Conservation (phyloP, 2,888 invertebrate species). For the Agriotes lineatus region DNA sequence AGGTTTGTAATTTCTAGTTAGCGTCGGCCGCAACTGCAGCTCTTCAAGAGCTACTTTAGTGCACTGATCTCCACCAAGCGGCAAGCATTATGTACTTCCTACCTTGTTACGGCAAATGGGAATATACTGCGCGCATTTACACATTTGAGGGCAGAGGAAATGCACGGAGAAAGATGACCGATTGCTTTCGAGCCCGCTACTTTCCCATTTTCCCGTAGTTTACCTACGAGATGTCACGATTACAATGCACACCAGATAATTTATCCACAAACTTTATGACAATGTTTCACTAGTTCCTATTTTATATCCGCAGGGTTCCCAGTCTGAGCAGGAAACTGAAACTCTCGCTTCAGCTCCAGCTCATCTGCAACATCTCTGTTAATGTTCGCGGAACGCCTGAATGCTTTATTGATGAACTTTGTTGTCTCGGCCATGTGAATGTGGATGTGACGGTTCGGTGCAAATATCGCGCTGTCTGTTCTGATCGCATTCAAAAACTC, state of each 20-base stretch:
- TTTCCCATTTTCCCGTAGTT: constrained; percentile 1
- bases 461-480: constrained; percentile 29
- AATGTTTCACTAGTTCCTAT: constrained; percentile 37
- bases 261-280: constrained; percentile 38
- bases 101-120: constrained; percentile 22
- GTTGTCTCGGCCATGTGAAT: constrained; percentile 29
- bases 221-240: constrained; percentile 4
- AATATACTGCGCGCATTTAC: constrained; percentile 20
- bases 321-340: constrained; percentile 31
- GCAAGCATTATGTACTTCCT: constrained; percentile 19
- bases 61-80: constrained; percentile 25
- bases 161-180: neutral
- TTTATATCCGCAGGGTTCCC: constrained; percentile 40
- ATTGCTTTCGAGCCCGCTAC: constrained; percentile 7
- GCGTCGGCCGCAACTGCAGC: constrained; percentile 40
- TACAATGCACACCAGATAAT: constrained; percentile 35
- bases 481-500: constrained; percentile 31
- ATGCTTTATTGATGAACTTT: constrained; percentile 40
- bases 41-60: constrained; percentile 35
- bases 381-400: constrained; percentile 28
- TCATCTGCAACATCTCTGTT: constrained; percentile 38
- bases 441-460: constrained; percentile 29
- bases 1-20: constrained; percentile 44
- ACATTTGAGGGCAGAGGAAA: no score
- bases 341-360: constrained; percentile 21